Percentiles rank a stretch among this genome's conserved stretches.
These are phyloP conservation scores for Neodiprion lecontei DNA, from an alignment of 1,140 invertebrate species.

Conservation along the genomic window DNA sequence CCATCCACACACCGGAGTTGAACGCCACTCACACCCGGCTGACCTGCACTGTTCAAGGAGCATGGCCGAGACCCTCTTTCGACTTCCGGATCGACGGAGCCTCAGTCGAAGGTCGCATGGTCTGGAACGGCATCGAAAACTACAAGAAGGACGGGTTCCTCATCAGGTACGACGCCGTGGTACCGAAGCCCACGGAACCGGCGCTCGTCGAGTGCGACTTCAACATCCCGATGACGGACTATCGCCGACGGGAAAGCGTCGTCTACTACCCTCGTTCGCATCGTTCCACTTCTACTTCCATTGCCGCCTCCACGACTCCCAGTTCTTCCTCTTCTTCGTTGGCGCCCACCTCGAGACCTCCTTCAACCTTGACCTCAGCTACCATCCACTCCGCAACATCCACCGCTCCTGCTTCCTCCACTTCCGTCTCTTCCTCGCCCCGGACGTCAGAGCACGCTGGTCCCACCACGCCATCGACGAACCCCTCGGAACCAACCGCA, in stretches of 20 bases:
- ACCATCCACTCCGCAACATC: no score
- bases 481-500: no score
- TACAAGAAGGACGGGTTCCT: slow-evolving; percentile 19
- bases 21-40: slow-evolving; percentile 42
- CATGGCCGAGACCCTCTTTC: slow-evolving; percentile 37
- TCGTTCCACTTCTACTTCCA: background rate
- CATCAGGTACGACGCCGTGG: slow-evolving; percentile 8
- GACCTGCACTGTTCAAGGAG: slow-evolving; percentile 38
- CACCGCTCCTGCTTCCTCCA: background rate
- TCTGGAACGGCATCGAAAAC: background rate
- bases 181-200: slow-evolving; percentile 28
- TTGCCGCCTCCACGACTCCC: background rate
- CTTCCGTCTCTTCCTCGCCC: no score
- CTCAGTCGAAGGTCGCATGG: slow-evolving; percentile 16
- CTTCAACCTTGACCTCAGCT: background rate
- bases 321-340: no score
- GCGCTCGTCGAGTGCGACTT: slow-evolving; percentile 41
- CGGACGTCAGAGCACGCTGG: no score
- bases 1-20: slow-evolving; percentile 28
- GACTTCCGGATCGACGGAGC: slow-evolving; percentile 33
- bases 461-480: no score
- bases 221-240: slow-evolving; percentile 38
- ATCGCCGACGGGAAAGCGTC: slow-evolving; percentile 35
- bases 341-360: background rate
- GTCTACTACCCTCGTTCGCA: slow-evolving; percentile 36